Evolutionary conservation across 2,797 vertebrate genomes (phyloP), one percentile per base, ranked within the genome.

Genomic region (Tolypeutes matacus): DNA sequence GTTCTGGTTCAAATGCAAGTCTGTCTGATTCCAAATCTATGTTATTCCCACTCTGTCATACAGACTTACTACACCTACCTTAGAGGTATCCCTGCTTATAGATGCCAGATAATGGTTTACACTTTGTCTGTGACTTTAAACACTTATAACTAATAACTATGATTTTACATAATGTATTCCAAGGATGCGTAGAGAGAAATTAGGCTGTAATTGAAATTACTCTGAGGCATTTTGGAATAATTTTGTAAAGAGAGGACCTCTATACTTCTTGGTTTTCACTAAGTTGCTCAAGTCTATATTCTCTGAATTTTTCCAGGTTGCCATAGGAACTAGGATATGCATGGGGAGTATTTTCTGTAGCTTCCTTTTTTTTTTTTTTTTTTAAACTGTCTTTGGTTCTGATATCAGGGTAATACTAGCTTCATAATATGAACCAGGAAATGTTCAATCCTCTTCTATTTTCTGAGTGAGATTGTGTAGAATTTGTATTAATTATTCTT

Each of bases 271-370:
- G n/a, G 25, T 87, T 77, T 83, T 83, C 70, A 83, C 25, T 77
- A 36, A 76, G 15, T 82, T 93, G 69, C 62, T 87, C 69, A 87
- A 83, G 62, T 83, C 14, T 27, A 1, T 90, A 56, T 42, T 82
- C 76, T 82, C 29, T 92, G 73, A 72, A 80, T 85, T 95, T 27
- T 91, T 87, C 36, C 27, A 80, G 4, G 14, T 65, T 89, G 18
- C 58, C 20, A 25, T 49, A 39, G 80, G 15, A 89, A 58, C 15
- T 20, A 84, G 80, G 20, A 49, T 92, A 56, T 51, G 13, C 51
- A 13, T 51, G 51, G 14, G 51, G 51, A 15, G 14, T 51, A 51
- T 51, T 51, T 51, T 51, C 51, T 51, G 51, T 51, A 51, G 10
- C 15, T 51, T 51, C 51, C 51, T 51, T 51, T 51, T 51, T 51